These are phyloP conservation scores for Drosophila picticornis DNA, from an alignment of 2,888 invertebrate species.

Conservation along the genomic window DNA sequence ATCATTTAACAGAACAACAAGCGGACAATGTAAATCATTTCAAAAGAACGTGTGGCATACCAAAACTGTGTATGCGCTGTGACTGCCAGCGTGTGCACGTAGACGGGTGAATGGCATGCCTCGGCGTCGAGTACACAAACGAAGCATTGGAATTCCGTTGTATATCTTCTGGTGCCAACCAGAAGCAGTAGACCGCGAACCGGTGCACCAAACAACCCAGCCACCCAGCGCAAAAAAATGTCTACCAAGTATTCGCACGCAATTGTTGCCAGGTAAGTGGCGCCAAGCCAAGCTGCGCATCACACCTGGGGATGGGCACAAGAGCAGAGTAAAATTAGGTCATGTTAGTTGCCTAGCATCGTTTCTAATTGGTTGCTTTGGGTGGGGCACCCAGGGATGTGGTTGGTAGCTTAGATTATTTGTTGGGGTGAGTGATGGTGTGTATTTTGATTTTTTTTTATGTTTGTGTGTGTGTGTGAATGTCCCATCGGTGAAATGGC, in stretches of 20 bases:
- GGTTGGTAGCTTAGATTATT: background rate
- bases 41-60: background rate
- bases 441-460: background rate
- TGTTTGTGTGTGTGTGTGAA: background rate
- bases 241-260: conserved; percentile 92
- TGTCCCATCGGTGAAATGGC: background rate
- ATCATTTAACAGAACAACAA: conserved; percentile 1
- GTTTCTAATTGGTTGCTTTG: conserved; percentile 1
- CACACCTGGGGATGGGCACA: conserved; percentile 24
- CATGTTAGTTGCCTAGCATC: conserved; percentile 4
- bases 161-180: conserved; percentile 42
- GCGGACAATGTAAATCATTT: conserved; percentile 2
- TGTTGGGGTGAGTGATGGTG: background rate
- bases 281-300: conserved; percentile 27
- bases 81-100: conserved; percentile 33
- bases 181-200: conserved; percentile 32
- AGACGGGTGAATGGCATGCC: conserved; percentile 34
- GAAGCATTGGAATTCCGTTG: conserved; percentile 49
- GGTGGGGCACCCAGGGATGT: conserved; percentile 11
- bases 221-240: conserved; percentile 76
- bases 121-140: conserved; percentile 45
- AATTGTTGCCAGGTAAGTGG: conserved; percentile 88
- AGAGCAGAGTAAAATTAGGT: conserved; percentile 33
- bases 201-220: conserved; percentile 24
- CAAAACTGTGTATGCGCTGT: conserved; percentile 7